phyloP scores from a whole-genome alignment of 2,888 invertebrate species.

The Hemithea aestivaria region DNA sequence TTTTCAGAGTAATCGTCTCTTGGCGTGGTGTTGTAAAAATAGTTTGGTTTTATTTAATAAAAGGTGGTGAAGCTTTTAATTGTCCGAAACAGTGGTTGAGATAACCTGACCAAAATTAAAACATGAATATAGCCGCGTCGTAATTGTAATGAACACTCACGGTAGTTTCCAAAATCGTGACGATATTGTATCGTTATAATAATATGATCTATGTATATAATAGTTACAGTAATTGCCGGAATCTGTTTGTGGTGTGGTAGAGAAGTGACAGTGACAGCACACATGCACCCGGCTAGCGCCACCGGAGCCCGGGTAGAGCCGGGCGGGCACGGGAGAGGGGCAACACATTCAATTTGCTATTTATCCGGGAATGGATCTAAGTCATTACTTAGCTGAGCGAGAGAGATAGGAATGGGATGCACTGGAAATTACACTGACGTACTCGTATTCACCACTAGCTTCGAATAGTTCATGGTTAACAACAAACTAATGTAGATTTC shows the following conservation, averaged over 20 bases:
- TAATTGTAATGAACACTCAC: no score
- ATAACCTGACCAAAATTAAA: no score
- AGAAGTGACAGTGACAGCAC: conserved; percentile 20
- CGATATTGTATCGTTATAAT: no score
- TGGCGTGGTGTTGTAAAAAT: conserved; percentile 40
- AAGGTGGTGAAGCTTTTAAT: conserved; percentile 25
- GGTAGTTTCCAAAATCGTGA: no score
- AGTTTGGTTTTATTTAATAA: conserved; percentile 40
- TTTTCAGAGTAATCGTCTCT: conserved; percentile 24
- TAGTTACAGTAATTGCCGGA: conserved; percentile 33
- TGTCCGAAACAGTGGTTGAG: no score
- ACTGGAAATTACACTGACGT: conserved; percentile 69
- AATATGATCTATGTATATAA: no score
- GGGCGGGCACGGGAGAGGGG: conserved; percentile 40
- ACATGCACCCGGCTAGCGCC: conserved; percentile 24
- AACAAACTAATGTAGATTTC: conserved; percentile 20
- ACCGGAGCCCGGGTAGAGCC: conserved; percentile 27
- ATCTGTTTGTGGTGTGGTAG: conserved; percentile 20
- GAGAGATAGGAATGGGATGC: conserved; percentile 70
- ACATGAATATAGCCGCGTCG: no score
- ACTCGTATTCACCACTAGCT: conserved; percentile 44
- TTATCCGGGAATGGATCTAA: conserved; percentile 78
- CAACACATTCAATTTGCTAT: conserved; percentile 77
- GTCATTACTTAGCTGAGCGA: conserved; percentile 78
- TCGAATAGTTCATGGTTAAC: conserved; percentile 21